Percentiles rank a stretch among this genome's conserved stretches.
These are phyloP conservation scores for Cabera pusaria DNA, from an alignment of 2,888 invertebrate species.

Conservation along the genomic window DNA sequence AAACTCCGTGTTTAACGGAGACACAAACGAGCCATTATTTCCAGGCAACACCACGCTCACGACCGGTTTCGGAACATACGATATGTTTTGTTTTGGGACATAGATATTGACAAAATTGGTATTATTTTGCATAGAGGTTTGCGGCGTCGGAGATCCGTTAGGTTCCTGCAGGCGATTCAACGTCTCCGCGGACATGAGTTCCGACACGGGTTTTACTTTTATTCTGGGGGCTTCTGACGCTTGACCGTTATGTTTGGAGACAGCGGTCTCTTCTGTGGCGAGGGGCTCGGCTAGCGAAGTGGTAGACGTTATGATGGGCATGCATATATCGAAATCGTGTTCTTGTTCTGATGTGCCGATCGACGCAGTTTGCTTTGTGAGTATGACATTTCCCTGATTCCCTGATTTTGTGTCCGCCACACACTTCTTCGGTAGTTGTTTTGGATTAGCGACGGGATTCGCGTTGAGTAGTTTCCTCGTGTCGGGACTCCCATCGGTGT, in stretches of 20 bases:
- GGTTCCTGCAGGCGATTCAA: slow-evolving; percentile 34
- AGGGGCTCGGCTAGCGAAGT: slow-evolving; percentile 49
- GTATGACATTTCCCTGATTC: slow-evolving; percentile 1
- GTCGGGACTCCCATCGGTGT: slow-evolving; percentile 4
- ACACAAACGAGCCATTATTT: too few relatives aligned
- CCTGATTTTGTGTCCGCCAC: slow-evolving; percentile 14
- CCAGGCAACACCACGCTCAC: too few relatives aligned
- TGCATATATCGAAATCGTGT: slow-evolving; percentile 19
- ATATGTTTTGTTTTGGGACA: too few relatives aligned
- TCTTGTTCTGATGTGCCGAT: slow-evolving; percentile 17
- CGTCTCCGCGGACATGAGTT: slow-evolving; percentile 58
- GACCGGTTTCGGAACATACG: too few relatives aligned
- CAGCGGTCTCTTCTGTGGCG: slow-evolving; percentile 1
- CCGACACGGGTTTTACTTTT: slow-evolving; percentile 67
- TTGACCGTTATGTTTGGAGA: slow-evolving; percentile 13
- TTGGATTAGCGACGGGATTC: slow-evolving; percentile 69
- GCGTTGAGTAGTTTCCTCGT: slow-evolving; percentile 40
- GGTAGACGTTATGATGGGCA: slow-evolving; percentile 65
- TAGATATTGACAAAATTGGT: not conserved
- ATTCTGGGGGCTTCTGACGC: slow-evolving; percentile 49
- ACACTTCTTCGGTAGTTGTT: slow-evolving; percentile 56
- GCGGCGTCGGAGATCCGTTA: slow-evolving; percentile 11
- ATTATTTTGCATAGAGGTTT: slow-evolving; percentile 4
- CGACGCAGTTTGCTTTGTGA: not conserved
- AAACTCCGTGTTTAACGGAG: too few relatives aligned